A percentile compares a stretch with the other conserved stretches of the same genome.
Conservation (phyloP, 2,888 invertebrate genomes). For the Dorcus parallelipipedus region DNA sequence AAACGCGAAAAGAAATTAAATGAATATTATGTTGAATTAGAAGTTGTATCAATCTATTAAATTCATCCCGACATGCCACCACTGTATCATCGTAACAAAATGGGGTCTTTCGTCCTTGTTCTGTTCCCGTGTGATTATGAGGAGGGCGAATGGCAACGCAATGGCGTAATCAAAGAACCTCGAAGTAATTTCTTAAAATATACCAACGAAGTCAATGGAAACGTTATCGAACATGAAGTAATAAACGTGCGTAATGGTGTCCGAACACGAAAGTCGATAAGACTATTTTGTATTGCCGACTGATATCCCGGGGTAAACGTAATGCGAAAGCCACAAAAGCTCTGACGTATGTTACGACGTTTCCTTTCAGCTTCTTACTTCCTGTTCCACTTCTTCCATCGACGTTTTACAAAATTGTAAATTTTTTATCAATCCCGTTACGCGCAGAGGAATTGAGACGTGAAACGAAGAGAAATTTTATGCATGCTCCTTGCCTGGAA, state of each 20-base stretch:
- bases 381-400: neutral
- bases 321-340: constrained; percentile 22
- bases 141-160: no score
- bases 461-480: no score
- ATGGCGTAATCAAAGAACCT: no score
- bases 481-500: no score
- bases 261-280: constrained; percentile 45
- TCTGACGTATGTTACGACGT: neutral
- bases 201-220: constrained; percentile 34
- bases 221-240: constrained; percentile 45
- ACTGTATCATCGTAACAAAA: no score
- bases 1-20: no score
- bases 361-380: neutral
- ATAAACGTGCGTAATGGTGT: constrained; percentile 46
- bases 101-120: no score
- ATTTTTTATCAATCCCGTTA: no score
- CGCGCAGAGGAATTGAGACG: no score
- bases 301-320: constrained; percentile 29
- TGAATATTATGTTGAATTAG: constrained; percentile 5
- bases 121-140: no score
- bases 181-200: constrained; percentile 46
- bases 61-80: constrained; percentile 9
- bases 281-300: constrained; percentile 35
- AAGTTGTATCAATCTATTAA: constrained; percentile 14
- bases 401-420: no score